These are phyloP conservation scores for Trachemys scripta DNA, from an alignment of 2,113 vertebrate genomes.

Conservation along the genomic window DNA sequence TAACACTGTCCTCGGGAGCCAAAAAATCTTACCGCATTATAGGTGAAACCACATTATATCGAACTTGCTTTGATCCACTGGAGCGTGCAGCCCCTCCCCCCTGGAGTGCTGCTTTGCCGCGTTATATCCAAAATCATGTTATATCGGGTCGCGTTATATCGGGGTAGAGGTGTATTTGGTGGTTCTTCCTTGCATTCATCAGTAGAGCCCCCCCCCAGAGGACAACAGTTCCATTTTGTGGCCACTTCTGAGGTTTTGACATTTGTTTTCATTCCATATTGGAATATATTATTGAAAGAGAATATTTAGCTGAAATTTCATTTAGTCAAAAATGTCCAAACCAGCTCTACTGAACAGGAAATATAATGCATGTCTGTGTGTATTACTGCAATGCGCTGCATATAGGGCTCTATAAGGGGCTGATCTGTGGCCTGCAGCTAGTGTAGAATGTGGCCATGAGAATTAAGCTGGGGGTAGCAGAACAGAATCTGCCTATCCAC, in stretches of 20 bases:
- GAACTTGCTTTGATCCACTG: too few relatives aligned
- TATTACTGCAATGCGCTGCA: neutral
- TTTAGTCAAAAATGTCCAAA: neutral
- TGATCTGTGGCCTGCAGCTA: neutral
- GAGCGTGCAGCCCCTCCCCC: too few relatives aligned
- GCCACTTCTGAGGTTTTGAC: neutral
- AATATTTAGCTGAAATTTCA: neutral
- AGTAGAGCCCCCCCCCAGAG: neutral
- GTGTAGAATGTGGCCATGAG: neutral
- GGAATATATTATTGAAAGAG: neutral
- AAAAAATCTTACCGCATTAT: too few relatives aligned
- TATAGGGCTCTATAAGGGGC: too few relatives aligned
- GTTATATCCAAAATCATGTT: too few relatives aligned
- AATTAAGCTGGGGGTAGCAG: neutral
- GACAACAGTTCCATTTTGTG: neutral
- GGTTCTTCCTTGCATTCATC: neutral
- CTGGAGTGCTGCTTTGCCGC: too few relatives aligned
- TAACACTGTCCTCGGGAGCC: too few relatives aligned
- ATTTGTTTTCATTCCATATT: neutral
- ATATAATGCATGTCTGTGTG: neutral
- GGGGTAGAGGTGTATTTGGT: neutral
- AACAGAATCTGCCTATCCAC: neutral
- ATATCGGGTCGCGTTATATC: too few relatives aligned
- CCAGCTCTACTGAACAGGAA: neutral
- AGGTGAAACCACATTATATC: too few relatives aligned